A percentile compares a stretch with the other conserved stretches of the same genome.
These are phyloP conservation scores for Heterocephalus glaber DNA, from an alignment of 2,113 vertebrate species.

Conservation along the genomic window DNA sequence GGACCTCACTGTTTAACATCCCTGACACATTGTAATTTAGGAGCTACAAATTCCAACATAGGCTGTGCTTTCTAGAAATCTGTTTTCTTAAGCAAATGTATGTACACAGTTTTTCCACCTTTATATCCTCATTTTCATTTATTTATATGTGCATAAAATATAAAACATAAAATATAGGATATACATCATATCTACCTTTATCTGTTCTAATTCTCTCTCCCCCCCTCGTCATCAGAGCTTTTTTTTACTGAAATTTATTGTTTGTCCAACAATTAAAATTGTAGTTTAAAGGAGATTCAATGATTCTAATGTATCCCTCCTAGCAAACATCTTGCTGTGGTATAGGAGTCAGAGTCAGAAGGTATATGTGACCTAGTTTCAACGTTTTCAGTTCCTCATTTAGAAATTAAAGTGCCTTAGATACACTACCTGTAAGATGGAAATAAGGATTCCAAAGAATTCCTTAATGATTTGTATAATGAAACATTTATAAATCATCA, in stretches of 20 bases:
- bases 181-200: not conserved
- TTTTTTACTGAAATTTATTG: not conserved
- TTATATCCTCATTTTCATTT: not conserved
- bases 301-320: not conserved
- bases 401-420: conserved; percentile 39
- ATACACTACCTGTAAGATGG: conserved; percentile 27
- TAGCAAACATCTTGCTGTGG: not conserved
- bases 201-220: not conserved
- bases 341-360: not conserved
- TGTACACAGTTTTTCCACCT: not conserved
- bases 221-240: not conserved
- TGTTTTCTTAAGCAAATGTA: not conserved
- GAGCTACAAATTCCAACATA: not conserved
- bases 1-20: not conserved
- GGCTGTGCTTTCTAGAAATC: not conserved
- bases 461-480: conserved; percentile 36
- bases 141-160: not conserved
- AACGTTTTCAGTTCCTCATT: conserved; percentile 16
- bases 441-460: conserved; percentile 40
- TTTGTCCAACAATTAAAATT: not conserved
- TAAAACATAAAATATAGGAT: not conserved
- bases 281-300: not conserved
- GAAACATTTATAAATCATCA: conserved; percentile 41
- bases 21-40: not conserved
- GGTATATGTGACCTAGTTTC: conserved; percentile 55